These are phyloP conservation scores for Scolopax rusticola DNA, from an alignment of 2,797 vertebrate species.

Conservation along the genomic window DNA sequence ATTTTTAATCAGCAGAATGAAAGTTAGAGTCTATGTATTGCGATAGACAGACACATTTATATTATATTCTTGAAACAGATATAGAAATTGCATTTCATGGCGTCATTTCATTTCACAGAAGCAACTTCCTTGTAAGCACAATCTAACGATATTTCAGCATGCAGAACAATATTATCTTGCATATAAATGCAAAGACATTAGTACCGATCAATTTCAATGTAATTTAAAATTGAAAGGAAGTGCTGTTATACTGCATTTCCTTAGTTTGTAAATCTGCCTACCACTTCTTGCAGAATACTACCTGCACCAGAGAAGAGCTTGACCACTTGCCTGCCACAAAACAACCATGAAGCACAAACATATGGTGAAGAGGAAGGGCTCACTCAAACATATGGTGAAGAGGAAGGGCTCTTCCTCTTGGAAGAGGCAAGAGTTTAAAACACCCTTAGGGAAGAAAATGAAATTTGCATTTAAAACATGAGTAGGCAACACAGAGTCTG, in stretches of 20 bases:
- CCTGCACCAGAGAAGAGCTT: slow-evolving; percentile 1
- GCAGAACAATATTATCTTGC: neutral
- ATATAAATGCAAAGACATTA: neutral
- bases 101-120: neutral
- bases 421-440: neutral
- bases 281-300: neutral
- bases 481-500: neutral
- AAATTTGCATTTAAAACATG: neutral
- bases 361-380: neutral
- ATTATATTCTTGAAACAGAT: neutral
- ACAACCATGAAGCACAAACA: slow-evolving; percentile 5
- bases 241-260: neutral
- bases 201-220: neutral
- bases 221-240: neutral
- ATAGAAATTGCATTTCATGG: neutral
- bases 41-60: neutral
- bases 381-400: neutral
- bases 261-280: neutral
- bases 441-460: neutral
- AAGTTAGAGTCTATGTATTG: neutral
- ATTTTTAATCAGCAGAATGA: neutral
- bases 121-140: neutral
- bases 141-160: neutral
- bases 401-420: neutral
- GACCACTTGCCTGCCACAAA: neutral